Evolutionary conservation across 2,797 vertebrate genomes (phyloP), one percentile per base, ranked within the genome.

Genomic region (Tenualosa thibaudeaui): DNA sequence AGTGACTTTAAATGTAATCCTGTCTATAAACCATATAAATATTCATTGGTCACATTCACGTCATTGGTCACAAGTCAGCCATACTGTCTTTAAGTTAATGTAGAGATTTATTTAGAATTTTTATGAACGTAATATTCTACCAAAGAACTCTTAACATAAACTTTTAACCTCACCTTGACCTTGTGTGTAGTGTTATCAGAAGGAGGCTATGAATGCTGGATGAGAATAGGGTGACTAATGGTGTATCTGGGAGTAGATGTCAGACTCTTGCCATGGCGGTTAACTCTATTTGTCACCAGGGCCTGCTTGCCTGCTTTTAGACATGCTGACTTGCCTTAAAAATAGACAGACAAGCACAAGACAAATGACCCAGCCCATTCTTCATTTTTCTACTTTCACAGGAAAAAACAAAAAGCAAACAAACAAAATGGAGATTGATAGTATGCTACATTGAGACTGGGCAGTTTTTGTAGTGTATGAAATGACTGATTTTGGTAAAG

Each of bases 381-480:
- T 24, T 56, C 81, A 68, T 71, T 81, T 86, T 84, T 84, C 50
- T 83, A 37, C 37, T 49, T 62, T 65, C 53, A 56, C 49, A 26
- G 65, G 31, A 37, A 17, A 37, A 9, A 51, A 51, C 50, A 51
- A 51, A 9, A 51, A 51, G 12, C 5, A 17, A 37, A 37, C 17
- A 19, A 15, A 40, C 5, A 15, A 75, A 13, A 75, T 37, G 15
- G 68, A 75, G 68, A 75, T 75, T 75, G 68, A 75, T 37, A 13
- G 26, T 37, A 13, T 75, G 37, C 37, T 43, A 75, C 31, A 17
- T 43, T 37, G 68, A 75, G 31, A 5, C 68, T 19, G n/a, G 43
- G 65, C 51, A 60, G 68, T 81, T 40, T 75, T 12, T 84, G 81
- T 87, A 26, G 83, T 85, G 31, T 87, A 50, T 82, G 87, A 82